A percentile compares a stretch with the other conserved stretches of the same genome.
Evolutionary conservation across 2,113 vertebrate genomes (phyloP).

Genomic region (Parus major): DNA sequence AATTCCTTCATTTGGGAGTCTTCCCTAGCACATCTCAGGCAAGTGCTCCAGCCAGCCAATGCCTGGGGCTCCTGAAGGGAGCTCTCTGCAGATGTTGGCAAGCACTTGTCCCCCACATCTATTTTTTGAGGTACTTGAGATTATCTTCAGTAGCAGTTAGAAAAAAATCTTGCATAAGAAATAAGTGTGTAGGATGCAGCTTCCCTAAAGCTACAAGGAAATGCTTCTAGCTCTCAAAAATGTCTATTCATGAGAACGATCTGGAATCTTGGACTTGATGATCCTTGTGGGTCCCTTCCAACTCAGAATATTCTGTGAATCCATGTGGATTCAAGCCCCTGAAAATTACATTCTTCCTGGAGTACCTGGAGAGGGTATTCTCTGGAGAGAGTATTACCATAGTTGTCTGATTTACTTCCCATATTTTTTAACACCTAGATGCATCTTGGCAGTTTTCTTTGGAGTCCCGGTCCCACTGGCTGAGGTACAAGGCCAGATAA

Average conservation of each 20-base stretch:
- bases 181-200: neutral
- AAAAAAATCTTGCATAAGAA: constrained; percentile 20
- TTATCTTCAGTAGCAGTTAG: neutral
- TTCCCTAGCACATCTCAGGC: neutral
- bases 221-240: neutral
- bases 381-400: neutral
- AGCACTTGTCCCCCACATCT: neutral
- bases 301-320: neutral
- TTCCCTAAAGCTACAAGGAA: neutral
- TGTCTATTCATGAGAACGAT: neutral
- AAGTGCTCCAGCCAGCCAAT: neutral
- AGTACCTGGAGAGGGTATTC: neutral
- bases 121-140: neutral
- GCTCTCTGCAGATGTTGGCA: neutral
- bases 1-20: neutral
- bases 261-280: neutral
- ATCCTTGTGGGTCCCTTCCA: neutral
- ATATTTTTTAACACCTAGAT: neutral
- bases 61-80: neutral
- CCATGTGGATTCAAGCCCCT: neutral
- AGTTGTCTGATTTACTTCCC: neutral
- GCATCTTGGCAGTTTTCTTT: neutral
- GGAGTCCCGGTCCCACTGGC: neutral
- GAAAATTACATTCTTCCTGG: neutral
- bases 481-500: neutral